Evolutionary conservation across 1,140 invertebrate genomes (phyloP).

Genomic region (Drosophila murphyi): DNA sequence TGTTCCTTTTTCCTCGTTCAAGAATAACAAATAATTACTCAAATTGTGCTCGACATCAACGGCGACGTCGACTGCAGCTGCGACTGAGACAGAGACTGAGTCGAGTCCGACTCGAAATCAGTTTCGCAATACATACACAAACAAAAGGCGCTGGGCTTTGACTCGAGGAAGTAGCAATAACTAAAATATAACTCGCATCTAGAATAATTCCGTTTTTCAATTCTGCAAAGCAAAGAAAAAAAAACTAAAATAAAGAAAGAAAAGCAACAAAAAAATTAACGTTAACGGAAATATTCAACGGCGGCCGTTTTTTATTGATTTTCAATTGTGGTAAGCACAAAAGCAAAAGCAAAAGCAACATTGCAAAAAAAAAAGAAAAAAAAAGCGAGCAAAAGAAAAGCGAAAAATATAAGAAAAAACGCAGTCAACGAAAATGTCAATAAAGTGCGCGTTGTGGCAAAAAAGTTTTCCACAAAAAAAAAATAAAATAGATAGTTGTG

Average conservation of each 20-base stretch:
- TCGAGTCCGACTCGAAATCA: constrained; percentile 64
- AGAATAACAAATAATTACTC: constrained; percentile 82
- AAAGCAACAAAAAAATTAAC: neutral
- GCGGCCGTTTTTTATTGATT: constrained; percentile 75
- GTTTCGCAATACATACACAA: constrained; percentile 85
- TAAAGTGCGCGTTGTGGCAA: constrained; percentile 31
- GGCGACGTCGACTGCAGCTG: constrained; percentile 13
- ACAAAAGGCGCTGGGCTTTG: constrained; percentile 80
- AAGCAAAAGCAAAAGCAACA: constrained; percentile 15
- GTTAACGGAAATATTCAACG: constrained; percentile 15
- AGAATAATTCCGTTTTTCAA: neutral
- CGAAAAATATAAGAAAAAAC: constrained; percentile 28
- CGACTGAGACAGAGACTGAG: constrained; percentile 30
- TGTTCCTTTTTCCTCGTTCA: constrained; percentile 32
- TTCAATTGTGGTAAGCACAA: constrained; percentile 73
- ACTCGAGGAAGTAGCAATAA: constrained; percentile 68
- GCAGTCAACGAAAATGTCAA: constrained; percentile 51
- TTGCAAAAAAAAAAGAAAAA: constrained; percentile 35
- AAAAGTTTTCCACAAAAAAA: neutral
- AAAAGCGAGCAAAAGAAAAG: constrained; percentile 22
- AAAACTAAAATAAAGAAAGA: constrained; percentile 16
- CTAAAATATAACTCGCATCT: constrained; percentile 40
- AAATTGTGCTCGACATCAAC: constrained; percentile 47
- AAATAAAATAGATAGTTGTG: neutral
- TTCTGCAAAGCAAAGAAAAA: constrained; percentile 45